Conservation (phyloP, 1,140 invertebrate species). For the Scaptomyza graminum region DNA sequence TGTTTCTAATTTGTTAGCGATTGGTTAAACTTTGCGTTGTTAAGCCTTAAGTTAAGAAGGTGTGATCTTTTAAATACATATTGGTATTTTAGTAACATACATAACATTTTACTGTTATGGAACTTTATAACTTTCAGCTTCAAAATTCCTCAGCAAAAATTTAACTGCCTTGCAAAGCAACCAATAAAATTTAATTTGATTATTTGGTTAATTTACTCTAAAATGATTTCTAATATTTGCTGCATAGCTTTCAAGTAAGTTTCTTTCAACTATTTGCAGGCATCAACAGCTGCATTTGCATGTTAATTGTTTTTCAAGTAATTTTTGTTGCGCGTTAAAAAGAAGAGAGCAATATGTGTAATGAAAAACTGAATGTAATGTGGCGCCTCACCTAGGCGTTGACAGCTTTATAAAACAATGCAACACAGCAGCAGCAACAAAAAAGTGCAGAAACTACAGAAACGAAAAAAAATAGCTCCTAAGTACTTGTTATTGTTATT, state of each 20-base stretch:
- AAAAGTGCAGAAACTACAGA: constrained; percentile 14
- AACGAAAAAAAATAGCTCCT: neutral
- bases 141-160: neutral
- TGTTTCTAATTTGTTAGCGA: too few relatives aligned
- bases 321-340: constrained; percentile 6
- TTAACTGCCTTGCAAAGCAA: neutral
- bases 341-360: neutral
- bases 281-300: constrained; percentile 30
- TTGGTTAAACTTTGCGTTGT: too few relatives aligned
- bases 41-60: too few relatives aligned
- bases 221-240: constrained; percentile 19
- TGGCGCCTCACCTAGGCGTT: constrained; percentile 38
- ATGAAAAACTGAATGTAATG: constrained; percentile 21
- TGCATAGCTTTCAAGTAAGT: neutral
- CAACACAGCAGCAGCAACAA: constrained; percentile 22
- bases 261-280: neutral
- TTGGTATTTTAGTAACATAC: too few relatives aligned
- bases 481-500: constrained; percentile 17
- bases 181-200: neutral
- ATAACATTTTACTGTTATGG: too few relatives aligned
- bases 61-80: too few relatives aligned
- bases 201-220: constrained; percentile 19
- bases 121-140: too few relatives aligned
- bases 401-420: constrained; percentile 67
- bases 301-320: constrained; percentile 26